Evolutionary conservation across 2,113 vertebrate genomes (phyloP).

Genomic region (Osmerus eperlanus): DNA sequence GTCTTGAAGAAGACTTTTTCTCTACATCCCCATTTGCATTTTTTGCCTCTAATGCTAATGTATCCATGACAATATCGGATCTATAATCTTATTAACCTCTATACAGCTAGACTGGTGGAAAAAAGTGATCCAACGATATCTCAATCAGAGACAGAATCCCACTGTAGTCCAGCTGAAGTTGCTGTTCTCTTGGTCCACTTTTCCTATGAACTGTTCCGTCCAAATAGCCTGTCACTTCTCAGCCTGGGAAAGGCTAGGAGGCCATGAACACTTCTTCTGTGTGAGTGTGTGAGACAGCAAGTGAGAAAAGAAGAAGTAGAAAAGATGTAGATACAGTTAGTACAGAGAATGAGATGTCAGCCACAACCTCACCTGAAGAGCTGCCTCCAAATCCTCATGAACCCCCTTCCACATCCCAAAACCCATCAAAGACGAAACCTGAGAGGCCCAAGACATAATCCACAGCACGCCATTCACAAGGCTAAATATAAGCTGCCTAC

Average conservation of each 20-base stretch:
- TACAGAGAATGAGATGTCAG: constrained; percentile 29
- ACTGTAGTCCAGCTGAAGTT: constrained; percentile 27
- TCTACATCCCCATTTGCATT: constrained; percentile 39
- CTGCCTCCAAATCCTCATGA: constrained; percentile 37
- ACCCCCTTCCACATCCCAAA: constrained; percentile 49
- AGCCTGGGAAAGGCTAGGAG: constrained; percentile 25
- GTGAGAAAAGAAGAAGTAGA: not conserved
- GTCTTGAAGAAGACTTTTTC: constrained; percentile 47
- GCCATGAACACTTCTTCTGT: constrained; percentile 22
- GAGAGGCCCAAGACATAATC: constrained; percentile 74
- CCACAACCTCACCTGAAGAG: constrained; percentile 59
- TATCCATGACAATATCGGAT: constrained; percentile 65
- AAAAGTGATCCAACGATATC: not conserved
- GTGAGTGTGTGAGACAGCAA: not conserved
- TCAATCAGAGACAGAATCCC: constrained; percentile 10
- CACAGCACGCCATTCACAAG: constrained; percentile 63
- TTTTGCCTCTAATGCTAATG: constrained; percentile 75
- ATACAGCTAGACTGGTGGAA: not conserved
- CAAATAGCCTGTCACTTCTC: constrained; percentile 40
- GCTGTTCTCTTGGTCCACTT: constrained; percentile 37
- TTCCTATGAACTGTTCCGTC: constrained; percentile 9
- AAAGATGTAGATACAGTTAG: constrained; percentile 1
- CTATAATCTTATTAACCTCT: constrained; percentile 31
- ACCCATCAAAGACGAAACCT: constrained; percentile 72
- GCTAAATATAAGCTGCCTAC: constrained; percentile 77